Base-by-base conservation (phyloP, 2,797 vertebrate genomes). In the Epinephelus malabaricus region DNA sequence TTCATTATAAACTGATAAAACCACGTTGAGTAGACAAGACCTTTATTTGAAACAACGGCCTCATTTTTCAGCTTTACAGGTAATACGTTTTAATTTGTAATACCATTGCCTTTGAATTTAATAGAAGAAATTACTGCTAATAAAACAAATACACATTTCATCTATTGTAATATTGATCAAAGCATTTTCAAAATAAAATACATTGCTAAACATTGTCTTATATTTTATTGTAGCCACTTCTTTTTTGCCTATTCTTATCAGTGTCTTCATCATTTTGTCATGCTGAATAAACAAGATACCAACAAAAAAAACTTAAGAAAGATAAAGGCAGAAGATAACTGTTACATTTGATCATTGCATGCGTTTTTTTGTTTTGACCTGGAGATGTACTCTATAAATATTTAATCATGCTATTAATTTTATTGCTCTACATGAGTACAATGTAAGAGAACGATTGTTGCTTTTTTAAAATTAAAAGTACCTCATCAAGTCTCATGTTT, bases 401-500 rank as follows among this genome's bases (percentile, higher is more conserved):
- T 74, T 61, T 60, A 62, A 23, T 82, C 90, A 91, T 90, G 89
- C 79, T 78, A 18, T 73, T 70, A 14, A 79, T 65, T 71, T 18
- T 56, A 64, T 85, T 75, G 60, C 73, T 76, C 59, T 10, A 65
- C 53, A 63, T 49, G 46, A 73, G 43, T 85, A 25, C 62, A 83
- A 82, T 76, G 25, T 63, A 51, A 19, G 77, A 65, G 73, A 83
- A 43, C 68, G 67, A 5, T 38, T 69, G 15, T 71, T 76, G 18
- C 10, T 53, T 63, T 55, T 78, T 55, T 86, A 69, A 68, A 1
- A 43, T 60, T 71, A 66, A 67, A 81, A 60, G n/a, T 62, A 80
- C 49, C 45, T 40, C 46, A 13, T 69, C 17, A 56, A 67, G 30
- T 77, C 21, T 70, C 21, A 66, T 73, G 17, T 21, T 68, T 79